phyloP scores from a whole-genome alignment of 2,888 invertebrate species.

The Pecten maximus region DNA sequence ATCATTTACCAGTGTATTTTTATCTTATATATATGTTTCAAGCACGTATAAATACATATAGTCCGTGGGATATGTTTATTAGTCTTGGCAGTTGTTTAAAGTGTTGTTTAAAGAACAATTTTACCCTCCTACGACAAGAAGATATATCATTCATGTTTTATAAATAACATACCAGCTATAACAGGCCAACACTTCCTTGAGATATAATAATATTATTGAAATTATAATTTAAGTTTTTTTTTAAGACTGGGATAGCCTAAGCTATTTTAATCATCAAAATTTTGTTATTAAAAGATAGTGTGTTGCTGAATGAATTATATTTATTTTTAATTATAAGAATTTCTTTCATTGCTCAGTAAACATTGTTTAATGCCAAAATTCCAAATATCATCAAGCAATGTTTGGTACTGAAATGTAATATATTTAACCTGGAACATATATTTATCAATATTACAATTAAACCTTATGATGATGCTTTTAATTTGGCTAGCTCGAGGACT shows the following conservation, averaged over 20 bases:
- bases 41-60: not conserved
- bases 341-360: too few relatives aligned
- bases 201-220: too few relatives aligned
- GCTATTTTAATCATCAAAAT: too few relatives aligned
- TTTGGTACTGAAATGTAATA: too few relatives aligned
- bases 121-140: not conserved
- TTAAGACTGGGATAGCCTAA: too few relatives aligned
- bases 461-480: not conserved
- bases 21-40: not conserved
- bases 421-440: not conserved
- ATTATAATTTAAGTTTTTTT: too few relatives aligned
- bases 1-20: not conserved
- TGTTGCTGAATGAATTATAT: too few relatives aligned
- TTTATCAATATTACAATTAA: not conserved
- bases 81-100: slow-evolving; percentile 16
- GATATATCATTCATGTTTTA: not conserved
- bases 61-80: not conserved
- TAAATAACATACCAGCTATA: not conserved
- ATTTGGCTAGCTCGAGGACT: slow-evolving; percentile 95
- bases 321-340: too few relatives aligned
- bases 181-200: not conserved
- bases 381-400: too few relatives aligned
- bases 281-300: too few relatives aligned
- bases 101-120: slow-evolving; percentile 18
- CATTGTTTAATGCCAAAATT: too few relatives aligned